Conservation (phyloP, 2,113 vertebrate species). For the Syngnathus scovelli region DNA sequence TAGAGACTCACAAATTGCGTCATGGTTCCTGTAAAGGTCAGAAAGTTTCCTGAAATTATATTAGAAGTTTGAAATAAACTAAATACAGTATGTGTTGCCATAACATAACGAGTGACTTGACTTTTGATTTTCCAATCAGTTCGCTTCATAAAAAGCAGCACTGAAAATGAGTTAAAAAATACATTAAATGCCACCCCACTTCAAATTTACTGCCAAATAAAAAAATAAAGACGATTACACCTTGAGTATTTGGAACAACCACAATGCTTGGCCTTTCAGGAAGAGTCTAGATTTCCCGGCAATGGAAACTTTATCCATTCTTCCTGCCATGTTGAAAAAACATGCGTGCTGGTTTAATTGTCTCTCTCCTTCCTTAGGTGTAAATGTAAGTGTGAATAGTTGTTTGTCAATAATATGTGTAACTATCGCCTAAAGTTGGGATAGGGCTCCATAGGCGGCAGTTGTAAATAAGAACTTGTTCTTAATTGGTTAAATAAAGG, state of each 20-base stretch:
- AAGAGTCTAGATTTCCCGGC: neutral
- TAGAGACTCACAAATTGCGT: neutral
- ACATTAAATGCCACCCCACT: neutral
- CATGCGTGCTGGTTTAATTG: neutral
- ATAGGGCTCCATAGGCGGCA: too few relatives aligned
- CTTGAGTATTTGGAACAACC: too few relatives aligned
- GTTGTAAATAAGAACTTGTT: too few relatives aligned
- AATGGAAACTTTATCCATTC: slow-evolving; percentile 50
- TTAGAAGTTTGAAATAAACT: neutral
- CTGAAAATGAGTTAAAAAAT: neutral
- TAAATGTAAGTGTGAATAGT: neutral
- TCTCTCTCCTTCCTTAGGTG: too few relatives aligned
- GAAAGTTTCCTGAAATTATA: neutral
- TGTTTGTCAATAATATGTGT: neutral
- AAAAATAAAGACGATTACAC: neutral
- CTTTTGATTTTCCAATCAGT: neutral
- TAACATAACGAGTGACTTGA: neutral
- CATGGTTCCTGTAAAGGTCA: neutral
- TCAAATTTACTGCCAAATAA: neutral
- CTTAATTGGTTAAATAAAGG: too few relatives aligned
- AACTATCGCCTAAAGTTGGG: too few relatives aligned
- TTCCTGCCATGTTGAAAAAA: neutral
- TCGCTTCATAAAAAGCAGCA: too few relatives aligned
- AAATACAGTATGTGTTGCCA: neutral
- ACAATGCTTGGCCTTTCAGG: too few relatives aligned